These are phyloP conservation scores for Ctenochaetus hawaiiensis DNA, from an alignment of 2,797 vertebrate species.

Conservation along the genomic window DNA sequence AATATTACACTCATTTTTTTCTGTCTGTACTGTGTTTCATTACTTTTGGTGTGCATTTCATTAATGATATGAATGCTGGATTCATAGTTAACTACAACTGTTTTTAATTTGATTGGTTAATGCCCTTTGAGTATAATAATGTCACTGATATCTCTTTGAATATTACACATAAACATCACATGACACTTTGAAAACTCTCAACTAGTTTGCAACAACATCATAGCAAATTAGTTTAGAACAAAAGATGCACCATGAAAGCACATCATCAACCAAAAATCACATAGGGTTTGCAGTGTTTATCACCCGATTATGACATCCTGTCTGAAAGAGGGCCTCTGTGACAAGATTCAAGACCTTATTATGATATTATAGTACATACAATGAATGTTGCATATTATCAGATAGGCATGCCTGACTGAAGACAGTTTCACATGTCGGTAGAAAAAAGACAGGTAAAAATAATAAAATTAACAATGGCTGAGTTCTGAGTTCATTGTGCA, in stretches of 20 bases:
- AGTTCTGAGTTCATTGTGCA: neutral
- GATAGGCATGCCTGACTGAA: no score
- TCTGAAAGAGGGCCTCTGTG: neutral
- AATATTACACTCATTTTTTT: neutral
- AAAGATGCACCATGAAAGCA: neutral
- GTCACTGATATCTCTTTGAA: neutral
- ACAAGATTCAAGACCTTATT: neutral
- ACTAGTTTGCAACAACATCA: neutral
- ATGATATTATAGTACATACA: no score
- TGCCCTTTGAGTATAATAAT: neutral
- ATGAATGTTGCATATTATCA: no score
- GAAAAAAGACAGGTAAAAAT: neutral
- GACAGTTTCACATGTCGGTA: neutral
- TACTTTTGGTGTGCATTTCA: neutral
- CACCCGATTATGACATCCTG: neutral
- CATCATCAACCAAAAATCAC: neutral
- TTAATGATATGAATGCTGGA: neutral
- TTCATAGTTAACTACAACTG: neutral
- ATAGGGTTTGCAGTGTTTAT: neutral
- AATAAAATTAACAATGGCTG: neutral
- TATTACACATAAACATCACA: neutral
- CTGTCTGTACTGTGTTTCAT: neutral
- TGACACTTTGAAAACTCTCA: neutral
- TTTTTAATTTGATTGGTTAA: neutral
- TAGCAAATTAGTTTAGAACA: neutral